Percentiles rank a stretch among this genome's conserved stretches.
Evolutionary conservation across 1,140 invertebrate genomes (phyloP).

Genomic region (Aphis gossypii): DNA sequence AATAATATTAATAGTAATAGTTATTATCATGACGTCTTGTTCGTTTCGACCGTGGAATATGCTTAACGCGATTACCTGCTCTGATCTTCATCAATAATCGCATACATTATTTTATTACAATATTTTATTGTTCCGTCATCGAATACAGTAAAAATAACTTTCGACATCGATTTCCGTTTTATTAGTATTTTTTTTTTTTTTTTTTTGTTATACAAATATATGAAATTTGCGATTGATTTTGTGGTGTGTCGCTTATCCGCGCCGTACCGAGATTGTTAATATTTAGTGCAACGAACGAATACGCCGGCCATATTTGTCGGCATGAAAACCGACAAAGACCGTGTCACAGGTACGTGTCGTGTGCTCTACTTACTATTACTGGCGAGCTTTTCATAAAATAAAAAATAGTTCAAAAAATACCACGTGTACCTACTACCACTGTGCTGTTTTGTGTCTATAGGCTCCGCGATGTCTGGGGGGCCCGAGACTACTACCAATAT

Average conservation of each 20-base stretch:
- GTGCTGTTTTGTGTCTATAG: background rate
- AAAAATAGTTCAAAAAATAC: background rate
- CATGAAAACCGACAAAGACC: slow-evolving; percentile 56
- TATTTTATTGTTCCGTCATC: background rate
- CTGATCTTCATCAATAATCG: background rate
- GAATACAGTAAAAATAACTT: background rate
- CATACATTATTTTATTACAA: background rate
- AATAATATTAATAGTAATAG: background rate
- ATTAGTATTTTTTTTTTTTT: background rate
- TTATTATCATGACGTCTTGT: background rate
- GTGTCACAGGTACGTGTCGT: slow-evolving; percentile 47
- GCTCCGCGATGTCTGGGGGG: slow-evolving; percentile 45
- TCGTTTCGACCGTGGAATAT: background rate
- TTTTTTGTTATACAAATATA: background rate
- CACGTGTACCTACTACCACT: background rate
- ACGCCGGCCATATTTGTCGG: slow-evolving; percentile 56
- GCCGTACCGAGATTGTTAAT: background rate
- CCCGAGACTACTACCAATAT: background rate
- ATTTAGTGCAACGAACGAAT: slow-evolving; percentile 9
- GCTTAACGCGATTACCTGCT: background rate
- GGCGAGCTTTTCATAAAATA: background rate
- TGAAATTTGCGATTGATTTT: background rate
- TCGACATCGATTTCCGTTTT: background rate
- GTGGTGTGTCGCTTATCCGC: background rate
- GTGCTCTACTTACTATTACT: slow-evolving; percentile 1